phyloP scores from a whole-genome alignment of 2,888 invertebrate genomes.

The Belgica antarctica region DNA sequence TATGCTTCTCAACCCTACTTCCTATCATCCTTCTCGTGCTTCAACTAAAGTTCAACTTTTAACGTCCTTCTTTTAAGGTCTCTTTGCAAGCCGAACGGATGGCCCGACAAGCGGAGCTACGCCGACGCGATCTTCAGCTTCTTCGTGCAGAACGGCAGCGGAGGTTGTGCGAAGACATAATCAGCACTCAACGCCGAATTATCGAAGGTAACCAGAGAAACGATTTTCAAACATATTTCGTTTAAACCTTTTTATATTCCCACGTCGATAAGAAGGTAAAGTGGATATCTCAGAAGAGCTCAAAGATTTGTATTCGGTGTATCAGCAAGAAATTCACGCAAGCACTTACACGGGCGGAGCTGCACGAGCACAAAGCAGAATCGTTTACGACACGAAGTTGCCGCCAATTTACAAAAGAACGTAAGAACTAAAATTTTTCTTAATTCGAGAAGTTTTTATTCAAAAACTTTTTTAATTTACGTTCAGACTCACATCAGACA shows the following conservation, averaged over 20 bases:
- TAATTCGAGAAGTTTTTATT: not conserved
- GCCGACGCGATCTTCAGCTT: slow-evolving; percentile 78
- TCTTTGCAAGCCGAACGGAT: slow-evolving; percentile 85
- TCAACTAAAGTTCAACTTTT: no score
- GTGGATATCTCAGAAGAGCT: slow-evolving; percentile 71
- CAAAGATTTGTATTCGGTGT: slow-evolving; percentile 75
- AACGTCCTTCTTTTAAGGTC: slow-evolving; percentile 52
- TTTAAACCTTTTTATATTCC: no score
- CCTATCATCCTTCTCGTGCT: no score
- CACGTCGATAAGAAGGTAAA: slow-evolving; percentile 72
- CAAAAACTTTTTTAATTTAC: not conserved
- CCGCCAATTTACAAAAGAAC: slow-evolving; percentile 55
- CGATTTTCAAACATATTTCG: no score
- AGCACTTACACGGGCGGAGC: slow-evolving; percentile 65
- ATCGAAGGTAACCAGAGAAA: slow-evolving; percentile 73
- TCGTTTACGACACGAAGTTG: slow-evolving; percentile 53
- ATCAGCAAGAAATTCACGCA: slow-evolving; percentile 84
- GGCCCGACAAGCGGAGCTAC: slow-evolving; percentile 80
- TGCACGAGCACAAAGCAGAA: slow-evolving; percentile 48
- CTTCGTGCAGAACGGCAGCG: slow-evolving; percentile 80
- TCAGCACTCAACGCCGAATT: slow-evolving; percentile 78
- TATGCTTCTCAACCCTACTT: no score
- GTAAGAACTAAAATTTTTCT: slow-evolving; percentile 47
- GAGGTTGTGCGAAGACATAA: slow-evolving; percentile 86
- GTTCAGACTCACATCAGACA: slow-evolving; percentile 46